Percentiles rank a stretch among this genome's conserved stretches.
Evolutionary conservation across 2,797 vertebrate species (phyloP).

Genomic region (Chloroceryle amazona): DNA sequence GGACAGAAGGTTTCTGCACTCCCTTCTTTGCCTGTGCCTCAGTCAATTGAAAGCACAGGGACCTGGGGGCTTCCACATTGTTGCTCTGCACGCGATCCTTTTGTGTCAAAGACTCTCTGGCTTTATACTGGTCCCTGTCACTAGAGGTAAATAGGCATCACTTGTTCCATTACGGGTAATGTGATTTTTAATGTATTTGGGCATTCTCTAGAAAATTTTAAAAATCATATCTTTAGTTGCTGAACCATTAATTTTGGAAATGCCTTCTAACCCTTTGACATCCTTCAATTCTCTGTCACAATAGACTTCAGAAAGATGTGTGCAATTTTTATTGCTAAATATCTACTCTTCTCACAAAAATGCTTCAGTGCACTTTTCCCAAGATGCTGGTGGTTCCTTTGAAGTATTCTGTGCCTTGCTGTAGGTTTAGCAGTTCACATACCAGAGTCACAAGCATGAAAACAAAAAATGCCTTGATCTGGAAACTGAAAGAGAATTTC

Average conservation of each 20-base stretch:
- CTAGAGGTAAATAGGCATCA: not conserved
- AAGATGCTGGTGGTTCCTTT: not conserved
- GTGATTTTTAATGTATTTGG: not conserved
- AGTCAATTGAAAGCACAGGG: not conserved
- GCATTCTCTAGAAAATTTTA: not conserved
- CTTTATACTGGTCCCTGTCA: not conserved
- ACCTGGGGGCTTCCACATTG: not conserved
- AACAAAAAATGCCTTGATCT: not conserved
- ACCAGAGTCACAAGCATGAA: not conserved
- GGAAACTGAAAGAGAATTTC: not conserved
- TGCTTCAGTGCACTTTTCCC: not conserved
- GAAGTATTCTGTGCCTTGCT: not conserved
- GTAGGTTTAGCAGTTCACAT: not conserved
- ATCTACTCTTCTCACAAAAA: not conserved
- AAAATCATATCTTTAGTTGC: not conserved
- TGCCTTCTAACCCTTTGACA: not conserved
- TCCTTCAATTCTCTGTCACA: not conserved
- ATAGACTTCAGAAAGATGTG: not conserved
- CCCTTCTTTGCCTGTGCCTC: not conserved
- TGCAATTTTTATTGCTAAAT: not conserved
- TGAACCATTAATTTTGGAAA: not conserved
- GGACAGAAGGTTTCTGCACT: not conserved
- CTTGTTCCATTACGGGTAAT: not conserved
- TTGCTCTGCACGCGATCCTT: not conserved
- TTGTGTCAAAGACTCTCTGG: not conserved